Percentiles rank a stretch among this genome's conserved stretches.
phyloP scores from a whole-genome alignment of 2,113 vertebrate species.

The Theristicus caerulescens region DNA sequence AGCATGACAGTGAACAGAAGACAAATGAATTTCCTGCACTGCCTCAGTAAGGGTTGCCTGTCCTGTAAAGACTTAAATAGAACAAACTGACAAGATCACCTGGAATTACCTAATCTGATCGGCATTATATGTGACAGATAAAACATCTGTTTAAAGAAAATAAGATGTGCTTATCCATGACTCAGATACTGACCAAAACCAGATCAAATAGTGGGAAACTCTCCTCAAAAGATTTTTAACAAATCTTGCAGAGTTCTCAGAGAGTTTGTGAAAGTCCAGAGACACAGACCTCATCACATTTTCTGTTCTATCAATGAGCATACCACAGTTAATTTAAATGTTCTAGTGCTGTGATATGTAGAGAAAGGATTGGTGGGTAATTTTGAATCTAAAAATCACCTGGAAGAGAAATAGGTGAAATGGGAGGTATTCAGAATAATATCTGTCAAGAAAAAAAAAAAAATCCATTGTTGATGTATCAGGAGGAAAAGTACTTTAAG shows the following conservation, averaged over 20 bases:
- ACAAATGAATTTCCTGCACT: constrained; percentile 45
- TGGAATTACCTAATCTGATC: constrained; percentile 56
- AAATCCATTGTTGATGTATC: neutral
- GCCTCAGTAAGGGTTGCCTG: neutral
- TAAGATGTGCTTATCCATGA: neutral
- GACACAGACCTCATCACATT: neutral
- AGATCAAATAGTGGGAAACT: neutral
- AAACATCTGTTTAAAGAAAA: constrained; percentile 60
- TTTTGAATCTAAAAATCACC: neutral
- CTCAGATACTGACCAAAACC: constrained; percentile 27
- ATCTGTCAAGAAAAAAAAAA: neutral
- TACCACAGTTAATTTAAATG: neutral
- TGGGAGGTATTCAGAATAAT: neutral
- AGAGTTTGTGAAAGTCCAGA: neutral
- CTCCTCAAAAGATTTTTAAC: neutral
- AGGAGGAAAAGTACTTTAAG: neutral
- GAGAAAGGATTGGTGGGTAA: neutral
- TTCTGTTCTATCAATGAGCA: neutral
- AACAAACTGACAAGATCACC: constrained; percentile 55
- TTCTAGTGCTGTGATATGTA: neutral
- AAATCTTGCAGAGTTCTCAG: neutral
- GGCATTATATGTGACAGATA: constrained; percentile 57
- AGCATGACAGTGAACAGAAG: constrained; percentile 42
- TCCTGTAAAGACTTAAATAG: constrained; percentile 33
- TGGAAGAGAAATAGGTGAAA: neutral